Conservation (phyloP, 2,888 invertebrate species). For the Branchellion lobata region DNA sequence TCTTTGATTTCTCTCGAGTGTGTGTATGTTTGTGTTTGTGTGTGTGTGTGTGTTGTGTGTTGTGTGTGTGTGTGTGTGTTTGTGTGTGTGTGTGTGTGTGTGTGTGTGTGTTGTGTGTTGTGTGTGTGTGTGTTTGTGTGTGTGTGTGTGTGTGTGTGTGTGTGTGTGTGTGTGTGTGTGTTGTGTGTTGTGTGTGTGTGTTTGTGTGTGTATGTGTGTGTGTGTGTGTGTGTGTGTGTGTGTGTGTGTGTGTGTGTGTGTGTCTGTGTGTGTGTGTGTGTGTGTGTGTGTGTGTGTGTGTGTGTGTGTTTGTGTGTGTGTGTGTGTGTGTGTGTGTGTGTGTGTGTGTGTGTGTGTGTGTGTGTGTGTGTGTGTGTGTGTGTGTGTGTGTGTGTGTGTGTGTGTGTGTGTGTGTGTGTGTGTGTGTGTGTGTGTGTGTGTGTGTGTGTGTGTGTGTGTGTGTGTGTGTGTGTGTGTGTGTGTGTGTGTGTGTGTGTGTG, state of each 20-base stretch:
- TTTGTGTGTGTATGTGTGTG: not conserved
- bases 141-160: no score
- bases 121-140: not conserved
- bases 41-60: no score
- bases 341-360: not conserved
- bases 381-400: not conserved
- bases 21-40: no score
- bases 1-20: no score
- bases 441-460: not conserved
- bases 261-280: not conserved
- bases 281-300: not conserved
- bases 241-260: not conserved
- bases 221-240: not conserved
- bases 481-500: slow-evolving; percentile 21
- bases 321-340: not conserved
- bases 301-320: not conserved
- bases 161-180: no score
- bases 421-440: not conserved
- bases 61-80: no score
- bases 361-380: not conserved
- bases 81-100: no score
- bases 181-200: not conserved
- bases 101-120: no score
- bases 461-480: slow-evolving; percentile 10
- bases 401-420: not conserved